phyloP scores from a whole-genome alignment of 2,888 invertebrate species.

The Heliconius ismenius region DNA sequence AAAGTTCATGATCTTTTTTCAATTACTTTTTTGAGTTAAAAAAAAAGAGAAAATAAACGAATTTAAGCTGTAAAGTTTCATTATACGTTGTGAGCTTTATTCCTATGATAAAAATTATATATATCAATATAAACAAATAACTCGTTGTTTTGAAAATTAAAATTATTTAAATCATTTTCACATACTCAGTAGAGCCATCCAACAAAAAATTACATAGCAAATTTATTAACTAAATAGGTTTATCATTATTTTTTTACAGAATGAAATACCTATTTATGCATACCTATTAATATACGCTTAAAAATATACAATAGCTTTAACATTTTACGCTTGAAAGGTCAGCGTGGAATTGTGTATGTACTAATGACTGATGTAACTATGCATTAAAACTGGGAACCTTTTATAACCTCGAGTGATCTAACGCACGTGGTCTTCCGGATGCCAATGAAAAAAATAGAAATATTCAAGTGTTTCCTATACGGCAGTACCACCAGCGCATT shows the following conservation, averaged over 20 bases:
- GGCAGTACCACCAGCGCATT: constrained; percentile 41
- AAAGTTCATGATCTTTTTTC: constrained; percentile 1
- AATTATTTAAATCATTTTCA: not conserved
- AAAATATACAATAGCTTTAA: constrained; percentile 18
- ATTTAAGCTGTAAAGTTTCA: no score
- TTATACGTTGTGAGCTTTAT: no score
- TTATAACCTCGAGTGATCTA: constrained; percentile 31
- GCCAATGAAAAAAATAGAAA: constrained; percentile 42
- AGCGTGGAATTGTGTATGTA: not conserved
- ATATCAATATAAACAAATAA: no score
- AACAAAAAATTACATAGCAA: not conserved
- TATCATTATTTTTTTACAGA: not conserved
- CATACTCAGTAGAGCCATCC: not conserved
- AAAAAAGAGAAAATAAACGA: not conserved
- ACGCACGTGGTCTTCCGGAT: constrained; percentile 58
- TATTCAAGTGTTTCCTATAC: constrained; percentile 55
- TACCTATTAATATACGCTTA: not conserved
- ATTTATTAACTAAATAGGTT: not conserved
- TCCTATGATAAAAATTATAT: no score
- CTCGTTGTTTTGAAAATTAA: no score
- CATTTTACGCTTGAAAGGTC: constrained; percentile 12
- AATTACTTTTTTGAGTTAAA: not conserved
- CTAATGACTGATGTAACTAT: not conserved
- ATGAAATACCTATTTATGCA: not conserved
- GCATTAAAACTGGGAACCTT: constrained; percentile 15